A percentile compares a stretch with the other conserved stretches of the same genome.
Evolutionary conservation across 1,140 invertebrate genomes (phyloP).

Genomic region (Lasioglossum albipes): DNA sequence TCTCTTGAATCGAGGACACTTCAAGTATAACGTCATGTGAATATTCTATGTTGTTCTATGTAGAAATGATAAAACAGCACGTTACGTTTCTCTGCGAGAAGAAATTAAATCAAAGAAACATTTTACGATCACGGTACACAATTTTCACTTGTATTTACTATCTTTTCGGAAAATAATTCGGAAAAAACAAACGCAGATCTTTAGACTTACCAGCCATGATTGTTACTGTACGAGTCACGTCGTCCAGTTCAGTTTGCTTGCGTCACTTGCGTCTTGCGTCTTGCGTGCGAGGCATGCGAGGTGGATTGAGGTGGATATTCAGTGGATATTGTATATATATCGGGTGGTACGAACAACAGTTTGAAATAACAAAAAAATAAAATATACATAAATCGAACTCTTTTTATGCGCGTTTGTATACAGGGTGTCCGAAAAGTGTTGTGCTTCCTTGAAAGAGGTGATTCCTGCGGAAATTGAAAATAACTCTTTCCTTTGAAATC

Average conservation of each 20-base stretch:
- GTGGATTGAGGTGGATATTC: too few species aligned
- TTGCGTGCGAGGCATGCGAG: too few species aligned
- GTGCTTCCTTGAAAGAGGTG: too few species aligned
- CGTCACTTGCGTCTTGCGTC: too few species aligned
- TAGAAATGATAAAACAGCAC: background rate
- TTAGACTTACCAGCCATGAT: slow-evolving; percentile 78
- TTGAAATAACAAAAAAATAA: background rate
- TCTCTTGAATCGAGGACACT: background rate
- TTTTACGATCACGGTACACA: background rate
- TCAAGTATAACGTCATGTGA: slow-evolving; percentile 14
- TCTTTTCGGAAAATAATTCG: slow-evolving; percentile 22
- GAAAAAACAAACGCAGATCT: slow-evolving; percentile 29
- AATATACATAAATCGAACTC: background rate
- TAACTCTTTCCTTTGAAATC: too few species aligned
- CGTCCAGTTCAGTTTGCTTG: slow-evolving; percentile 63
- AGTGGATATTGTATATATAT: slow-evolving; percentile 37
- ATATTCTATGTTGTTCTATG: too few species aligned
- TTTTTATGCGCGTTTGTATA: too few species aligned
- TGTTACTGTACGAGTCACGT: slow-evolving; percentile 77
- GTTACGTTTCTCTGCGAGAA: too few species aligned
- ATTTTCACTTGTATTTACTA: background rate
- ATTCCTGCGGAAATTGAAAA: too few species aligned
- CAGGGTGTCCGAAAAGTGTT: too few species aligned
- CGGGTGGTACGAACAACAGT: slow-evolving; percentile 23
- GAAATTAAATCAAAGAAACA: background rate